Percentiles rank a stretch among this genome's conserved stretches.
phyloP scores from a whole-genome alignment of 1,140 invertebrate genomes.

The Meteorus sp. region DNA sequence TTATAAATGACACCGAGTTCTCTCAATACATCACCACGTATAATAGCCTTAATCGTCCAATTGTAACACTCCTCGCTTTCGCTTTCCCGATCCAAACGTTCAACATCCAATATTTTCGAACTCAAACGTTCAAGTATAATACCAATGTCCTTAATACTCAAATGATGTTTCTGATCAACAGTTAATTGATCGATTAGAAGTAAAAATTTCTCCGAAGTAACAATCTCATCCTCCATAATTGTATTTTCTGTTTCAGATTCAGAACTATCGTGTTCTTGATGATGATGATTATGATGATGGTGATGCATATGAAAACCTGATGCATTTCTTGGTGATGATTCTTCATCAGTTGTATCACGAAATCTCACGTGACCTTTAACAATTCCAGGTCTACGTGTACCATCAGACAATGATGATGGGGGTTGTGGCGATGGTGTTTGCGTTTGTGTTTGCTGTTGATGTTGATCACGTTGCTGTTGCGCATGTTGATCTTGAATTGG shows the following conservation, averaged over 20 bases:
- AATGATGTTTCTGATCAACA: conserved; percentile 85
- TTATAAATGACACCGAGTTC: conserved; percentile 94
- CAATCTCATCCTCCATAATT: conserved; percentile 84
- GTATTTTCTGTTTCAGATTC: conserved; percentile 92
- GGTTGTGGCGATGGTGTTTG: conserved; percentile 63
- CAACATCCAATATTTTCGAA: conserved; percentile 91
- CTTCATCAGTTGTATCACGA: conserved; percentile 58
- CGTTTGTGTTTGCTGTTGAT: conserved; percentile 42
- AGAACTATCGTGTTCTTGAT: conserved; percentile 76
- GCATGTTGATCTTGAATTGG: conserved; percentile 83
- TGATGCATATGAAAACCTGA: conserved; percentile 61
- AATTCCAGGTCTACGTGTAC: conserved; percentile 49
- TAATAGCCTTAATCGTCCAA: conserved; percentile 92
- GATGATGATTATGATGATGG: conserved; percentile 44
- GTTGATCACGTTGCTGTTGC: conserved; percentile 41
- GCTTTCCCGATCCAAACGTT: conserved; percentile 84
- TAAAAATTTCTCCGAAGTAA: conserved; percentile 88
- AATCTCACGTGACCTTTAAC: conserved; percentile 59
- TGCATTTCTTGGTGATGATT: conserved; percentile 64
- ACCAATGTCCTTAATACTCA: conserved; percentile 93
- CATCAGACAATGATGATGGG: conserved; percentile 57
- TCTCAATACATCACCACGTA: conserved; percentile 83
- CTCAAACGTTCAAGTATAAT: conserved; percentile 89
- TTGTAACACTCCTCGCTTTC: conserved; percentile 91
- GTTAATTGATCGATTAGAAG: conserved; percentile 89